phyloP scores from a whole-genome alignment of 2,113 vertebrate species.

The Daphoenositta chrysoptera region DNA sequence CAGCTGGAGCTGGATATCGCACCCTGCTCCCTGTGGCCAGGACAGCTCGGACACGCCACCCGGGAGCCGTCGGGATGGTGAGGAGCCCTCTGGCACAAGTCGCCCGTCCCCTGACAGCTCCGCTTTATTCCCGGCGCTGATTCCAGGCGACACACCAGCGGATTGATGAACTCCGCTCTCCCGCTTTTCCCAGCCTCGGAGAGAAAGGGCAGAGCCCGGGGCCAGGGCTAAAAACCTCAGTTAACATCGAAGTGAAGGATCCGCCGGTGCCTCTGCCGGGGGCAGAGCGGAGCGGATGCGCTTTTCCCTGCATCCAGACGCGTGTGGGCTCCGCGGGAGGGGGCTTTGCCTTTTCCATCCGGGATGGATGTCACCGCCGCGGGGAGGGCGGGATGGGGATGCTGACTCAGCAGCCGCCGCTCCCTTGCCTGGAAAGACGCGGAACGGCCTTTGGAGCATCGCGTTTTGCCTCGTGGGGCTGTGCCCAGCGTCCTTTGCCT shows the following conservation, averaged over 20 bases:
- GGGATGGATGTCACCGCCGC: neutral
- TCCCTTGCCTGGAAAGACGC: neutral
- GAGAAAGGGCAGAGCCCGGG: slow-evolving; percentile 51
- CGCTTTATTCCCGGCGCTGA: slow-evolving; percentile 29
- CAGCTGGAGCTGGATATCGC: neutral
- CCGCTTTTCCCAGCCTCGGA: neutral
- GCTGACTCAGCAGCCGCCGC: slow-evolving; percentile 19
- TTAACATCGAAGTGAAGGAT: slow-evolving; percentile 62
- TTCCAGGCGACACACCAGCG: slow-evolving; percentile 1
- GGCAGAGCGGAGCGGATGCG: neutral
- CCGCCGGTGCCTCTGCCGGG: neutral
- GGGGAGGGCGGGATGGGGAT: neutral
- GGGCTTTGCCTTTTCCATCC: neutral
- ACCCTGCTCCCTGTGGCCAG: neutral
- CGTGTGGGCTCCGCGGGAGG: neutral
- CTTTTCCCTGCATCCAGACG: neutral
- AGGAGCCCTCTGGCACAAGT: neutral
- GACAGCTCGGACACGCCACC: neutral
- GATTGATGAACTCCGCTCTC: slow-evolving; percentile 62
- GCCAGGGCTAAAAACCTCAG: slow-evolving; percentile 22
- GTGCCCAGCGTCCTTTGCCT: neutral
- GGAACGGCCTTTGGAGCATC: too few species aligned
- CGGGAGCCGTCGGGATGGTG: fast-evolving
- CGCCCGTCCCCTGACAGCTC: neutral
- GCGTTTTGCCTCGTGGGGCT: fast-evolving